A percentile compares a stretch with the other conserved stretches of the same genome.
Conservation (phyloP, 2,113 vertebrate genomes). For the Empidonax traillii region DNA sequence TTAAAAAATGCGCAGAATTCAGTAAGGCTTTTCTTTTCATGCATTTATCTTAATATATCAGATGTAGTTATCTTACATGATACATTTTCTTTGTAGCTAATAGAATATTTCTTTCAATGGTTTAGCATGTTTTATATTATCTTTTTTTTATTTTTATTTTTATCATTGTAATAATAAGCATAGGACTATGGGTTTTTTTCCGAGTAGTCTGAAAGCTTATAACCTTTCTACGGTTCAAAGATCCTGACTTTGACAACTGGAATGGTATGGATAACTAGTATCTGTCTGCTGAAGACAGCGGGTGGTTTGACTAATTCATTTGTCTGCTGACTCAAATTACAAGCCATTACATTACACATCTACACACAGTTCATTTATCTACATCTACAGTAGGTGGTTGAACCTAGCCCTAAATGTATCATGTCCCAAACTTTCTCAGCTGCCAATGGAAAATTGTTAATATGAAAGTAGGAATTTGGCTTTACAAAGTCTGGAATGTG, state of each 20-base stretch:
- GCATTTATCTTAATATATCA: background rate
- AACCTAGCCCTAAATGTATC: background rate
- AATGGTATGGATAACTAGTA: fast-evolving
- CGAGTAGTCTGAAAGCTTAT: background rate
- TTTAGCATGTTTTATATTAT: background rate
- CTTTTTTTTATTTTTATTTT: background rate
- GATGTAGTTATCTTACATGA: background rate
- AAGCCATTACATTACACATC: background rate
- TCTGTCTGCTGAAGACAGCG: background rate
- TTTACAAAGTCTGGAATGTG: background rate
- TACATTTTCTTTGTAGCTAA: background rate
- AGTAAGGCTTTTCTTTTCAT: background rate
- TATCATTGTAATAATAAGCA: background rate
- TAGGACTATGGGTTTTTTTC: background rate
- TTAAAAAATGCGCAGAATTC: background rate
- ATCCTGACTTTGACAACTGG: background rate
- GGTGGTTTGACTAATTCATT: background rate
- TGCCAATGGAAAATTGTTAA: background rate
- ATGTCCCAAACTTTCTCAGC: background rate
- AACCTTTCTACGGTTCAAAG: background rate
- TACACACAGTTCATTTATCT: background rate
- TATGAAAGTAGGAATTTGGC: background rate
- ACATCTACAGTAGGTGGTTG: background rate
- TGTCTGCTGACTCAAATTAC: background rate
- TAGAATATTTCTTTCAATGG: background rate